Base-by-base conservation (phyloP, 1,140 invertebrate species). In the Drosophila mayri region DNA sequence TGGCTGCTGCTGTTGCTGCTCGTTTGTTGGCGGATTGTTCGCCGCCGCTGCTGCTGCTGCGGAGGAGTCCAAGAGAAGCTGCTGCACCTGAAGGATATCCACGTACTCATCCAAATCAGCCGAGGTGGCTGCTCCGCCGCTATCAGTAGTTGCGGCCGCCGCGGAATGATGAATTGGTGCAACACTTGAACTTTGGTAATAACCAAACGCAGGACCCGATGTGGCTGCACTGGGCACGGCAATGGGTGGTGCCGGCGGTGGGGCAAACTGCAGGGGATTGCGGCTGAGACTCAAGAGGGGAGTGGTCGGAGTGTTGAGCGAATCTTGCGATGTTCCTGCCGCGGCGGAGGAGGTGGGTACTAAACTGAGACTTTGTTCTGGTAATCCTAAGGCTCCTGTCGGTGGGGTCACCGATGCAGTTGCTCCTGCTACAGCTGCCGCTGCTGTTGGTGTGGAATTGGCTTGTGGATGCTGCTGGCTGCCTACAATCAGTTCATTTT, bases 51-150 rank as follows among this genome's bases (percentile, higher is more conserved):
- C 79, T 2, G 83, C 79, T 7, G 84, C 80, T 2, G 81, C 75
- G 12, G 93, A 93, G 14, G 93, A 91, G 77, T 94, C 94, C 55
- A 94, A 71, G 6, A 94, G 77, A 38, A 94, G 63, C 72, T 94
- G 94, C 73, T 94, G 94, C 63, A 94, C 94, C 82, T 94, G 94
- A 50, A 94, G 76, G 37, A 94, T 94, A 74, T 94, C 94, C 60
- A 94, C 94, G 82, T 94, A 94, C 75, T 94, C 94, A 76, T 94
- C 94, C 16, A 90, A 74, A 22, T 87, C 87, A 12, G 64, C 79
- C 0, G 70, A 20, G 71, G 9, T 65, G 60, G 55, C 4, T 63
- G 22, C 9, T 71, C 46, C 9, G 57, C 10, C 4, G 38, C 30
- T 9, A 28, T 47, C 30, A 43, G 40, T 60, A 28, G 22, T 16